Conservation (phyloP, 2,113 vertebrate species). For the Albula goreensis region DNA sequence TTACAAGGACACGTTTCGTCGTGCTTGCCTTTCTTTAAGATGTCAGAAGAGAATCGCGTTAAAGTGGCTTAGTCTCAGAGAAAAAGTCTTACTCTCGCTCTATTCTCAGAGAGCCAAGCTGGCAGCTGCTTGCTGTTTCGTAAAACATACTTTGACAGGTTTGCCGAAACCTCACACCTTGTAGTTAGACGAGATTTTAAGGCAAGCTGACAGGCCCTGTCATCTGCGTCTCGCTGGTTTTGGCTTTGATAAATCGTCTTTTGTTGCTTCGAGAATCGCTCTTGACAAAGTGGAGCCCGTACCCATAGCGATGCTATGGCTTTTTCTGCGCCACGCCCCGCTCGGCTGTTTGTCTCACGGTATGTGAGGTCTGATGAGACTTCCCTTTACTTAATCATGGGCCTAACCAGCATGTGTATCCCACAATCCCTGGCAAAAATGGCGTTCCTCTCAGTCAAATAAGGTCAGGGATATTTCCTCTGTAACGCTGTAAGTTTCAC, state of each 20-base stretch:
- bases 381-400: neutral
- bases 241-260: neutral
- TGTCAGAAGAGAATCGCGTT: neutral
- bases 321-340: neutral
- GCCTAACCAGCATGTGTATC: neutral
- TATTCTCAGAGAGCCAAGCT: neutral
- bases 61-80: neutral
- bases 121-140: neutral
- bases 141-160: neutral
- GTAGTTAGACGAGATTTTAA: neutral
- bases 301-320: neutral
- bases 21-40: neutral
- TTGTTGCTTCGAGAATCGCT: neutral
- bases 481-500: neutral
- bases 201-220: neutral
- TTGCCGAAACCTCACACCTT: neutral
- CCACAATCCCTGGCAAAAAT: neutral
- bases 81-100: neutral
- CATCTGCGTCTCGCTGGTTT: neutral
- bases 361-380: no score
- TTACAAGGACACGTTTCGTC: neutral
- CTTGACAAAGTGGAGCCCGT: neutral
- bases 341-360: neutral
- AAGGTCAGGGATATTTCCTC: neutral
- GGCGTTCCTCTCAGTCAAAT: constrained; percentile 4